Percentiles rank a stretch among this genome's conserved stretches.
Evolutionary conservation across 2,888 invertebrate genomes (phyloP).

Genomic region (Tryphoninae sp.): DNA sequence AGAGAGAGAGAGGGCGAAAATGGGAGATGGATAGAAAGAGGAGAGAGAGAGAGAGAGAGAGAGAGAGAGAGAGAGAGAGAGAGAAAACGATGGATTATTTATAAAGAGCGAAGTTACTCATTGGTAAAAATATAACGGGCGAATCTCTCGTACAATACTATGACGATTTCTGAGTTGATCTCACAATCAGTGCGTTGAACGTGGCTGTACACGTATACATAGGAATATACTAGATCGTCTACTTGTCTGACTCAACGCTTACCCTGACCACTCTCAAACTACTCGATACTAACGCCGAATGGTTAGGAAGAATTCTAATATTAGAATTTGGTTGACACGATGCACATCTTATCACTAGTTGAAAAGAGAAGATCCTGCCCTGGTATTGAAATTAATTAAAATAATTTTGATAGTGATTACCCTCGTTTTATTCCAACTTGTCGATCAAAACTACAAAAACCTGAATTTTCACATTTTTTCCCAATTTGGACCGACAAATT

Average conservation of each 20-base stretch:
- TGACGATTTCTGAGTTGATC: slow-evolving; percentile 11
- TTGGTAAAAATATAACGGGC: slow-evolving; percentile 48
- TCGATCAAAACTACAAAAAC: too few relatives aligned
- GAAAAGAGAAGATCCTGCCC: too few relatives aligned
- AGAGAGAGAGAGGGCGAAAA: too few relatives aligned
- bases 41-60: not conserved
- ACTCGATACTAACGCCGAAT: not conserved
- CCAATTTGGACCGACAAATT: too few relatives aligned
- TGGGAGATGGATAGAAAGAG: too few relatives aligned
- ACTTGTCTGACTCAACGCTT: slow-evolving; percentile 44
- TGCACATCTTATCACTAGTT: not conserved
- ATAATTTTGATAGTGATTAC: too few relatives aligned
- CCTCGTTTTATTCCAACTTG: too few relatives aligned
- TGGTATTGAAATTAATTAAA: too few relatives aligned
- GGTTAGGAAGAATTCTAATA: not conserved
- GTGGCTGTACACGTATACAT: slow-evolving; percentile 5
- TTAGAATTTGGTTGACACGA: not conserved
- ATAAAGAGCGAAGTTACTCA: slow-evolving; percentile 46
- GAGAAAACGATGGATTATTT: slow-evolving; percentile 47
- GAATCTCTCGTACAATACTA: slow-evolving; percentile 22
- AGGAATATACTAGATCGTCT: not conserved
- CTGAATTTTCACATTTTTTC: too few relatives aligned
- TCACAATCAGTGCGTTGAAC: slow-evolving; percentile 45
- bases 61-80: too few relatives aligned
- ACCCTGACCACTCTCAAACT: slow-evolving; percentile 37